phyloP scores from a whole-genome alignment of 2,113 vertebrate species.

The Loxodonta africana region DNA sequence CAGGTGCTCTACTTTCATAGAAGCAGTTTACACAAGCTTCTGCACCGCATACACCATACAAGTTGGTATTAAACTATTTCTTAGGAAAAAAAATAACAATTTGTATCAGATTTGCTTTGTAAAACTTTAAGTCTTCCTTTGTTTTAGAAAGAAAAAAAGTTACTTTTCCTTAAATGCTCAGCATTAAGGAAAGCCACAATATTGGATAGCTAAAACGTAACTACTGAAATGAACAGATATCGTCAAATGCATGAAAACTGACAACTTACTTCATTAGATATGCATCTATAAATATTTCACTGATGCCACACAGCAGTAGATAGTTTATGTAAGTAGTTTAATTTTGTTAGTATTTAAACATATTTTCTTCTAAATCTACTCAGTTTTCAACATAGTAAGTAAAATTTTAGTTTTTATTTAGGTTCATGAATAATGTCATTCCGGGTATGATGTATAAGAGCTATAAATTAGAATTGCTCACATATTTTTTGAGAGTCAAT shows the following conservation, averaged over 20 bases:
- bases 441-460: conserved; percentile 37
- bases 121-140: conserved; percentile 45
- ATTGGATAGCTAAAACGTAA: conserved; percentile 41
- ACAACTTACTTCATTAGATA: conserved; percentile 35
- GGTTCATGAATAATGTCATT: conserved; percentile 44
- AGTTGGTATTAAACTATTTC: background rate
- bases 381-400: background rate
- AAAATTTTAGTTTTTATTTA: conserved; percentile 47
- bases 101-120: background rate
- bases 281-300: background rate
- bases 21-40: background rate
- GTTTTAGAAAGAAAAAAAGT: conserved; percentile 33
- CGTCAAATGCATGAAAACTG: conserved; percentile 34
- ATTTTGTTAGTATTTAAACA: conserved; percentile 47
- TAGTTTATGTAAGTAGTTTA: conserved; percentile 17
- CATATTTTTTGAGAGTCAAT: conserved; percentile 28
- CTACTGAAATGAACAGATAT: background rate
- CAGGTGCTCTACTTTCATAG: background rate
- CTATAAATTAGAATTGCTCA: background rate
- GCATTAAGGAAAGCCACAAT: background rate
- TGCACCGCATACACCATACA: background rate
- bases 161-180: conserved; percentile 44
- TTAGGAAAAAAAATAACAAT: background rate
- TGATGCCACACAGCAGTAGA: background rate
- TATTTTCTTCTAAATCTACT: conserved; percentile 43